Evolutionary conservation across 2,797 vertebrate species (phyloP), one percentile per base, ranked within the genome.

Genomic region (Bucorvus abyssinicus): DNA sequence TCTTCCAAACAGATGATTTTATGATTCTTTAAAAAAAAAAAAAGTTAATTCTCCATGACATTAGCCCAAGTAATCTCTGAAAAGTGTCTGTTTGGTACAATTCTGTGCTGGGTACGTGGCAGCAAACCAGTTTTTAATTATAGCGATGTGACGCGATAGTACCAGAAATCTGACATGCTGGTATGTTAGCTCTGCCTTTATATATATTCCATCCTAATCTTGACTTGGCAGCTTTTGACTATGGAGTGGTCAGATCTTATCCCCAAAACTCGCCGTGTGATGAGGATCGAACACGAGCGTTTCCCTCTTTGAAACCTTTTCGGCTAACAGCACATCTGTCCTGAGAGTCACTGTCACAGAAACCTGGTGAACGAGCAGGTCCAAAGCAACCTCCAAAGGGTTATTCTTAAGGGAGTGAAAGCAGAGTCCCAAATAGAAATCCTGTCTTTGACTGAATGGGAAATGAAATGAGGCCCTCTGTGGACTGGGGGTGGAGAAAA

Each of bases 71-170:
- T 17, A 34, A 59, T 29, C 38, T 59, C 45, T 34, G 44, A 67
- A 59, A 84, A 74, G 7, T 1, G 2, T 12, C n/a, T 2, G 2
- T 36, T 40, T 2, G 3, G 12, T 49, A 38, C 1, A 1, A 32
- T 64, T 49, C 59, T 74, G 38, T 55, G 34, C 55, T 74, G 38
- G 91, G 4, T 53, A 34, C 3, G 21, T 24, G 32, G 38, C n/a
- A 85, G 44, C 18, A 68, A 85, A 68, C 19, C 34, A 44, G 53
- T 26, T 82, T 77, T 73, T 61, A 61, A 52, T 77, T 56, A 44
- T 68, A 52, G 71, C 20, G 44, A 52, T 21, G 60, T 77, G 49
- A 53, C 18, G 32, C 17, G 52, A 64, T 4, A 29, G 9, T 9
- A 17, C 42, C 38, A 78, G 27, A 69, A 64, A 49, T 69, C 13